Evolutionary conservation across 2,888 invertebrate species (phyloP).

Genomic region (Morpho helenor): DNA sequence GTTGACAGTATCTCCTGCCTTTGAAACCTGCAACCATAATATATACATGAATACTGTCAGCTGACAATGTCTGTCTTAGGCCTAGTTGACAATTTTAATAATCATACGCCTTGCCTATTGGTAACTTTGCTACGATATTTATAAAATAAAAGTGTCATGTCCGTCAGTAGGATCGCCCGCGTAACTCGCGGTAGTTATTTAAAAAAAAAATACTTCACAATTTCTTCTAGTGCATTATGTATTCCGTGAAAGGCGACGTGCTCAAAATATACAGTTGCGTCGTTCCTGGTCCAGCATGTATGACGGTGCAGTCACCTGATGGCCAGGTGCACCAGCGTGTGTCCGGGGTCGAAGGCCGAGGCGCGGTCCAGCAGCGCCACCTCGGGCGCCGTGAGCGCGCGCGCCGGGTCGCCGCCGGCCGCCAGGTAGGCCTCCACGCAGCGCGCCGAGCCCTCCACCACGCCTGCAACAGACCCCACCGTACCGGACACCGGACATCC

Average conservation of each 20-base stretch:
- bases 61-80: too few relatives aligned
- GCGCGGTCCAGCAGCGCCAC: slow-evolving; percentile 90
- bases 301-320: slow-evolving; percentile 78
- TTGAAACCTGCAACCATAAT: slow-evolving; percentile 83
- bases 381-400: slow-evolving; percentile 91
- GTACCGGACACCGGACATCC: too few relatives aligned
- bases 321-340: slow-evolving; percentile 96
- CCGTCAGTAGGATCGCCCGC: too few relatives aligned
- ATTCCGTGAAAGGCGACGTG: background rate
- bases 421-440: slow-evolving; percentile 94
- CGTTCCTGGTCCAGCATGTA: too few relatives aligned
- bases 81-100: too few relatives aligned
- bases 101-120: too few relatives aligned
- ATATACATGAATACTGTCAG: too few relatives aligned
- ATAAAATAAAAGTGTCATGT: too few relatives aligned
- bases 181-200: too few relatives aligned
- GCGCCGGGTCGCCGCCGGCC: slow-evolving; percentile 92
- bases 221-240: background rate
- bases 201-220: too few relatives aligned
- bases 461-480: slow-evolving; percentile 67
- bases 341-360: slow-evolving; percentile 95
- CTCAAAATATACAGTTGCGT: background rate
- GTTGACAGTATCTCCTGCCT: slow-evolving; percentile 95
- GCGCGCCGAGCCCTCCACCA: slow-evolving; percentile 92
- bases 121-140: too few relatives aligned